Conservation (phyloP, 2,888 invertebrate species). For the Philhelius pedissequus region DNA sequence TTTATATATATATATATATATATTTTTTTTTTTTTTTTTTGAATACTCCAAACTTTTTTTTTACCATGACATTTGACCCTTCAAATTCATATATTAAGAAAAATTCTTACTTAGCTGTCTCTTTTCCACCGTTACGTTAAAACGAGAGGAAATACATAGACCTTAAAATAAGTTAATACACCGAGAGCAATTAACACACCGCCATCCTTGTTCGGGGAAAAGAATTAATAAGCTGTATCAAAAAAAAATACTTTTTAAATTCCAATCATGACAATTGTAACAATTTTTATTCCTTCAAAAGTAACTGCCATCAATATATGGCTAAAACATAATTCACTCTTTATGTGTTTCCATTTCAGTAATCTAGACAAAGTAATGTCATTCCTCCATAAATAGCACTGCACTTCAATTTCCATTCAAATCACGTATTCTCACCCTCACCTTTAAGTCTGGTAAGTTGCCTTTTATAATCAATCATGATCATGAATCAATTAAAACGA, state of each 20-base stretch:
- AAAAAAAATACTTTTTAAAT: background rate
- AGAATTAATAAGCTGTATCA: background rate
- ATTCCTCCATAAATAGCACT: background rate
- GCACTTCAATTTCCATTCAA: background rate
- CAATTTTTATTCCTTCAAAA: background rate
- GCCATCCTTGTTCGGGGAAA: background rate
- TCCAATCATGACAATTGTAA: background rate
- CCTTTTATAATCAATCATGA: conserved; percentile 27
- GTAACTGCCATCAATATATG: background rate
- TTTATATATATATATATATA: no score
- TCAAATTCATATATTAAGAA: no score
- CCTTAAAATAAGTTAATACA: background rate
- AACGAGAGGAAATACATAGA: no score
- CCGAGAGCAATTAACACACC: background rate
- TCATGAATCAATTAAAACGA: conserved; percentile 40
- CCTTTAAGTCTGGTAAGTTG: background rate
- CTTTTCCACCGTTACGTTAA: no score
- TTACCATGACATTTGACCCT: no score
- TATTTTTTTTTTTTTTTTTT: no score
- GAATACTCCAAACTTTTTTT: no score
- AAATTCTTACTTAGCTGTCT: no score
- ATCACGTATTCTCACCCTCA: conserved; percentile 40
- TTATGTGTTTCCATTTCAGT: background rate
- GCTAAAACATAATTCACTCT: background rate
- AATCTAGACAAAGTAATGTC: background rate